Percentiles rank a stretch among this genome's conserved stretches.
Evolutionary conservation across 2,888 invertebrate genomes (phyloP).

Genomic region (Caenorhabditis imperialis): DNA sequence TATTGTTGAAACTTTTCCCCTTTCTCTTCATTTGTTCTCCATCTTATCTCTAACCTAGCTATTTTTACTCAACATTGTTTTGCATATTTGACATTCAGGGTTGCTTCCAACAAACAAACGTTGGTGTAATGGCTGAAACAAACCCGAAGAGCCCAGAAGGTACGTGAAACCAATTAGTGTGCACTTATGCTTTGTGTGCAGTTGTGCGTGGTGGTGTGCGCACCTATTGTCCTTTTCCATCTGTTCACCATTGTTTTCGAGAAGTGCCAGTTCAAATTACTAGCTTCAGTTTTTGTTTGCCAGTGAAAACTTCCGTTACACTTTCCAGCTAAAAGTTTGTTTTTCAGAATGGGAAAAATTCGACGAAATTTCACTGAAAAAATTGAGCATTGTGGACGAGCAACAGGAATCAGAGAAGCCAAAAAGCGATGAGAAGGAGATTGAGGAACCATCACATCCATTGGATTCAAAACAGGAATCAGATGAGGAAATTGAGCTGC

Average conservation of each 20-base stretch:
- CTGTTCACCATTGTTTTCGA: too few species aligned
- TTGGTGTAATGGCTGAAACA: constrained; percentile 19
- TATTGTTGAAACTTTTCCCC: too few species aligned
- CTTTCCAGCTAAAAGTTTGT: too few species aligned
- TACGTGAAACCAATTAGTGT: not conserved
- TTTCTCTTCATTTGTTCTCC: not conserved
- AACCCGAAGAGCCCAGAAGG: constrained; percentile 21
- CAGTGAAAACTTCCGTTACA: too few species aligned
- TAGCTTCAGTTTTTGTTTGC: too few species aligned
- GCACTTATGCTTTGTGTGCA: too few species aligned
- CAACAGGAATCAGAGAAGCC: constrained; percentile 13
- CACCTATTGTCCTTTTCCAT: not conserved
- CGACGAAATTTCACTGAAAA: constrained; percentile 47
- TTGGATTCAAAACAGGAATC: not conserved
- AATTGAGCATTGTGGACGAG: constrained; percentile 18
- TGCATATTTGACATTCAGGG: not conserved
- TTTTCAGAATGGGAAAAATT: constrained; percentile 53
- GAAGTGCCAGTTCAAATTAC: too few species aligned
- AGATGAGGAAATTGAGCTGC: constrained; percentile 3
- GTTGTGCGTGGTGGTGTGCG: too few species aligned
- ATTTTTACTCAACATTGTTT: not conserved
- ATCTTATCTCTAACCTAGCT: not conserved
- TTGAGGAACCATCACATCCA: not conserved
- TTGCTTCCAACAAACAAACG: not conserved
- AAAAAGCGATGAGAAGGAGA: not conserved